phyloP scores from a whole-genome alignment of 2,797 vertebrate species.

The Scyliorhinus canicula region DNA sequence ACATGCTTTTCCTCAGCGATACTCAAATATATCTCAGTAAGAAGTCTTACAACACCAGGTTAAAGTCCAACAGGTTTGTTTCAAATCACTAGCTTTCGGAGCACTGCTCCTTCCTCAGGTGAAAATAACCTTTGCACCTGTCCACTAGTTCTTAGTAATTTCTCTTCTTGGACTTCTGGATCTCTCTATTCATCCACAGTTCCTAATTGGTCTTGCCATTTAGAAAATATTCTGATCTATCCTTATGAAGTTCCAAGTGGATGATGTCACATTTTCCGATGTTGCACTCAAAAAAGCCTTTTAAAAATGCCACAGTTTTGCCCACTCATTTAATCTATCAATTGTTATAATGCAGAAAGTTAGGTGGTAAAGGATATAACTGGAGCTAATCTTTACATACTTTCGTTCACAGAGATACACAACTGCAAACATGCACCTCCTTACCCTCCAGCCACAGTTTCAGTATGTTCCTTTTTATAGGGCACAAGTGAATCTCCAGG shows the following conservation, averaged over 20 bases:
- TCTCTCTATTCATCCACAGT: background rate
- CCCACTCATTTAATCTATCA: background rate
- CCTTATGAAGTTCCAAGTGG: background rate
- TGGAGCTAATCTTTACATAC: background rate
- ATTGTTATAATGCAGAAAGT: background rate
- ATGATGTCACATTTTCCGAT: background rate
- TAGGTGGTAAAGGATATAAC: background rate
- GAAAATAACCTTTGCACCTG: background rate
- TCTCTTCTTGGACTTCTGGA: background rate
- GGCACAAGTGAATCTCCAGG: background rate
- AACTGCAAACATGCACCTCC: background rate
- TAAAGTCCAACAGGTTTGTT: no score
- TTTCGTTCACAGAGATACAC: background rate
- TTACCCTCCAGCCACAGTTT: background rate
- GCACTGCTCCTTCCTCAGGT: no score
- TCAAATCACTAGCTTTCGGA: no score
- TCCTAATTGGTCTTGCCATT: background rate
- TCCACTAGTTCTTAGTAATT: background rate
- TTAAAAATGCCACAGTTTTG: background rate
- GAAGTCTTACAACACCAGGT: no score
- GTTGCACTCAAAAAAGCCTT: background rate
- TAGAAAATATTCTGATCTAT: background rate
- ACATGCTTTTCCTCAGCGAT: no score
- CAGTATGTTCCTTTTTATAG: background rate
- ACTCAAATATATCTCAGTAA: background rate